A percentile compares a stretch with the other conserved stretches of the same genome.
Conservation (phyloP, 2,888 invertebrate genomes). For the Drosophila subsilvestris region DNA sequence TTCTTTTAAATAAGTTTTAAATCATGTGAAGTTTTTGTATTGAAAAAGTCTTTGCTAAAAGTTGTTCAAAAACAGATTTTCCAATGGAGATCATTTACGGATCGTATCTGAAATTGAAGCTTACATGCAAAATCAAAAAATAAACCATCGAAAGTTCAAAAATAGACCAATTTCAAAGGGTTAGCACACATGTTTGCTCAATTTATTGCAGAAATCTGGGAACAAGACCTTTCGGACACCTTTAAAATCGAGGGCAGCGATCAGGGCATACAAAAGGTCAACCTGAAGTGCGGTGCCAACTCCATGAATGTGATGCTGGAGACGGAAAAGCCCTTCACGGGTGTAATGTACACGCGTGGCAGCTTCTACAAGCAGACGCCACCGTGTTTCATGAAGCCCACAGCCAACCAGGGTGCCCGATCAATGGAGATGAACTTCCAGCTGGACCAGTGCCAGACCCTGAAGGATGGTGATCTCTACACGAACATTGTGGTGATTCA, state of each 20-base stretch:
- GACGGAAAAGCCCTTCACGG: conserved; percentile 86
- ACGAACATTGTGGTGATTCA: conserved; percentile 87
- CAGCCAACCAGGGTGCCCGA: conserved; percentile 83
- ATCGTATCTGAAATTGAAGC: not conserved
- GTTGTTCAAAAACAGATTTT: not conserved
- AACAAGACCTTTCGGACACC: conserved; percentile 85
- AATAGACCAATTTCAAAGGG: not conserved
- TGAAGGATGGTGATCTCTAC: conserved; percentile 86
- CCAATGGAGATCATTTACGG: too few relatives aligned
- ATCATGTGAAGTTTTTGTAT: not conserved
- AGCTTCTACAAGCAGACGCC: conserved; percentile 86
- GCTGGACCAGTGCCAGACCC: conserved; percentile 86
- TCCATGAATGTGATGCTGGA: conserved; percentile 85
- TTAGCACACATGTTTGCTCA: not conserved
- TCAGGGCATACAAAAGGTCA: conserved; percentile 86
- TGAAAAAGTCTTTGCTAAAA: not conserved
- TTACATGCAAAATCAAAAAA: too few relatives aligned
- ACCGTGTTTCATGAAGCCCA: conserved; percentile 86
- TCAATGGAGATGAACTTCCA: conserved; percentile 86
- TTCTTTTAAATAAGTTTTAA: not conserved
- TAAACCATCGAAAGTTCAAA: not conserved
- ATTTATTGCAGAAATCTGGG: conserved; percentile 80
- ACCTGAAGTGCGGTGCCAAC: conserved; percentile 86
- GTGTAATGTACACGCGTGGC: conserved; percentile 87
- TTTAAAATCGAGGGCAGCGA: conserved; percentile 86